Percentiles rank a stretch among this genome's conserved stretches.
Conservation (phyloP, 2,113 vertebrate genomes). For the Neodon shergylaensis region DNA sequence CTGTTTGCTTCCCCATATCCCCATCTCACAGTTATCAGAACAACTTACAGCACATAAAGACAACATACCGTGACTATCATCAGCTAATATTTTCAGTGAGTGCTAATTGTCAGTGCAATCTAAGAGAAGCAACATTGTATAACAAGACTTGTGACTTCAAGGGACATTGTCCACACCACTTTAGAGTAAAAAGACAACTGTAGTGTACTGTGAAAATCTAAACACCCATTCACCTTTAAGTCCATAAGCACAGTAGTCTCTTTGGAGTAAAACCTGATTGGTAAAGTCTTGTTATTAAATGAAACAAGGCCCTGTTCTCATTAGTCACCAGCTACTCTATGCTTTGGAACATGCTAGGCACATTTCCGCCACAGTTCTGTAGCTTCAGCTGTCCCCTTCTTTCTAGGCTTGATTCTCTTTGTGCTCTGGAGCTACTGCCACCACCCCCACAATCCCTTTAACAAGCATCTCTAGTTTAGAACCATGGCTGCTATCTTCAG, state of each 20-base stretch:
- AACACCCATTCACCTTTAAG: conserved; percentile 9
- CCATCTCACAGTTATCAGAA: not conserved
- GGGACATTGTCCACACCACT: not conserved
- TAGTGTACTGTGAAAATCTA: not conserved
- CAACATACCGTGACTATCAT: not conserved
- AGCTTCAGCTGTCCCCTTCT: not conserved
- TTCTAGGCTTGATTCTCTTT: not conserved
- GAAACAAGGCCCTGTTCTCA: not conserved
- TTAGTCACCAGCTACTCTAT: not conserved
- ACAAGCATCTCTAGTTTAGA: not conserved
- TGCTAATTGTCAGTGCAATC: not conserved
- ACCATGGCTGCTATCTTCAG: not conserved
- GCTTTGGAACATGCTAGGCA: not conserved
- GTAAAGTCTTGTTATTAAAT: not conserved
- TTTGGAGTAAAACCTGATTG: conserved; percentile 35
- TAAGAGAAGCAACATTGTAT: not conserved
- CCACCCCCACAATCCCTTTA: not conserved
- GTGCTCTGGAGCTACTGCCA: not conserved
- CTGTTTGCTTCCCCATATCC: not conserved
- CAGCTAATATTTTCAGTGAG: not conserved
- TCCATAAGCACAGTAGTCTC: not conserved
- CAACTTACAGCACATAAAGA: not conserved
- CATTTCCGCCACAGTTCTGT: not conserved
- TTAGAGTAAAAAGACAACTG: not conserved
- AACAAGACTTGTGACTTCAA: not conserved